Evolutionary conservation across 2,888 invertebrate species (phyloP).

Genomic region (Coenonympha arcania): DNA sequence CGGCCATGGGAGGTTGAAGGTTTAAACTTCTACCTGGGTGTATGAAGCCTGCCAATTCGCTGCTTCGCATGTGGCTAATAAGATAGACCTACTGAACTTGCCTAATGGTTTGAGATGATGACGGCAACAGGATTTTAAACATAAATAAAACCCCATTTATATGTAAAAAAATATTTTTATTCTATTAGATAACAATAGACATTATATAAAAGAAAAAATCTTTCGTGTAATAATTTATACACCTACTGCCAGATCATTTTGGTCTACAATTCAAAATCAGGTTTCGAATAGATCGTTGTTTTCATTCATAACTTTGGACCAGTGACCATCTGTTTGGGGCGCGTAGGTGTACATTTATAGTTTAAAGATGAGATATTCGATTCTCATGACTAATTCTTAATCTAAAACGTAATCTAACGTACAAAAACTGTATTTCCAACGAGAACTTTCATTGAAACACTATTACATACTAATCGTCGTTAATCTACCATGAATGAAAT

Average conservation of each 20-base stretch:
- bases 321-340: slow-evolving; percentile 5
- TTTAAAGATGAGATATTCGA: slow-evolving; percentile 1
- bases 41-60: no score
- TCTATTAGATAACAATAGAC: neutral
- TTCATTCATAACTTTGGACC: slow-evolving; percentile 4
- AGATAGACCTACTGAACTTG: no score
- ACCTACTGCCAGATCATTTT: neutral
- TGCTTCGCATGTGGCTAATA: no score
- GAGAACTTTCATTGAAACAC: neutral
- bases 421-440: neutral
- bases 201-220: neutral
- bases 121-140: no score
- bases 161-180: neutral
- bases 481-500: neutral
- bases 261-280: slow-evolving; percentile 1
- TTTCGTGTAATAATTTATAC: slow-evolving; percentile 1
- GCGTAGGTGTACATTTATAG: slow-evolving; percentile 5
- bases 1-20: no score
- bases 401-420: neutral
- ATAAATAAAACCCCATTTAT: neutral
- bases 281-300: slow-evolving; percentile 6
- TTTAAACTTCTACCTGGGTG: no score
- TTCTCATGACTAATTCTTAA: slow-evolving; percentile 8
- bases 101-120: no score
- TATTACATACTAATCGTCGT: neutral